Percentiles rank a stretch among this genome's conserved stretches.
phyloP scores from a whole-genome alignment of 2,888 invertebrate genomes.

The Catocala fraxini region DNA sequence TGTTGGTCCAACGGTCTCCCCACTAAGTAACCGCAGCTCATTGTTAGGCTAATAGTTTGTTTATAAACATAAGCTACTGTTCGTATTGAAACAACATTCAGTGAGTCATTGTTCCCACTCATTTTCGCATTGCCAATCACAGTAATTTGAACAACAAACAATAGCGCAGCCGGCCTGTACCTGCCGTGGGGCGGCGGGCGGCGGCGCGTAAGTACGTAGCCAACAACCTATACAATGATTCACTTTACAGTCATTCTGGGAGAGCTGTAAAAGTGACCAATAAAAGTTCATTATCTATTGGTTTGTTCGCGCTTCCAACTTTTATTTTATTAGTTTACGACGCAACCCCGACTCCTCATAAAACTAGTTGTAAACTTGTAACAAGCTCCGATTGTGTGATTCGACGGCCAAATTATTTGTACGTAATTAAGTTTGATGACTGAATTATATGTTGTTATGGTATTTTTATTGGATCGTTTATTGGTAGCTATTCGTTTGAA shows the following conservation, averaged over 20 bases:
- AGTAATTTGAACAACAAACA: slow-evolving; percentile 51
- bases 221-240: slow-evolving; percentile 43
- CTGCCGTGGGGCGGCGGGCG: slow-evolving; percentile 44
- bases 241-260: slow-evolving; percentile 80
- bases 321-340: slow-evolving; percentile 85
- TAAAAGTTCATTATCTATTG: slow-evolving; percentile 87
- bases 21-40: too few species aligned
- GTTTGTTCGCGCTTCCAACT: slow-evolving; percentile 84
- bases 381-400: slow-evolving; percentile 57
- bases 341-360: slow-evolving; percentile 63
- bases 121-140: slow-evolving; percentile 57
- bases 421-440: slow-evolving; percentile 54
- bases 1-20: too few species aligned
- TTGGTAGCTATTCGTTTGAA: slow-evolving; percentile 42
- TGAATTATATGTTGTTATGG: slow-evolving; percentile 54
- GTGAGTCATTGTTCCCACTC: slow-evolving; percentile 47
- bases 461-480: slow-evolving; percentile 55
- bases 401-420: slow-evolving; percentile 48
- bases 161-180: slow-evolving; percentile 40
- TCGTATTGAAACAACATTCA: slow-evolving; percentile 32
- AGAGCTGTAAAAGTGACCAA: slow-evolving; percentile 86
- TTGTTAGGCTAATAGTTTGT: slow-evolving; percentile 3
- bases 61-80: slow-evolving; percentile 21
- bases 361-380: slow-evolving; percentile 65
- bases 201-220: slow-evolving; percentile 39